A percentile compares a stretch with the other conserved stretches of the same genome.
Conservation (phyloP, 2,113 vertebrate species). For the Aspidoscelis tigris region DNA sequence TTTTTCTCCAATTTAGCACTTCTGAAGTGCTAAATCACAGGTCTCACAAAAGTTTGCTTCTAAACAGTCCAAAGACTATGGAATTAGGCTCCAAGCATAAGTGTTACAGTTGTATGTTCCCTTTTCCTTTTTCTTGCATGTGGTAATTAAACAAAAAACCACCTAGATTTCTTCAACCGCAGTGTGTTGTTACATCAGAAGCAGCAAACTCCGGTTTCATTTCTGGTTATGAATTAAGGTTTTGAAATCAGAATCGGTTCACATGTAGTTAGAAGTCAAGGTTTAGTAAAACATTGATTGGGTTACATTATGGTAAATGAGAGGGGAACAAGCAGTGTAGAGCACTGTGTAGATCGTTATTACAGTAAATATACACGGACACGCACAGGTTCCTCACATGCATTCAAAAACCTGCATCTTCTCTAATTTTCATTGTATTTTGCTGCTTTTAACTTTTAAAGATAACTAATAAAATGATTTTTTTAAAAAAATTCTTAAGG, state of each 20-base stretch:
- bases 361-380: background rate
- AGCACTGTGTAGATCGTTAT: background rate
- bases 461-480: background rate
- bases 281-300: background rate
- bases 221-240: background rate
- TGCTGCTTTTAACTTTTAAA: background rate
- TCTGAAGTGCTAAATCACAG: background rate
- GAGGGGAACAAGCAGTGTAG: background rate
- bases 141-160: background rate
- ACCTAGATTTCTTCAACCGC: too few relatives aligned
- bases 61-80: too few relatives aligned
- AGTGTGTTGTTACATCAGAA: background rate
- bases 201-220: background rate
- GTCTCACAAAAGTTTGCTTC: too few relatives aligned
- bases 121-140: background rate
- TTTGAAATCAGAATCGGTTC: background rate
- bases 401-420: background rate
- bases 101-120: background rate
- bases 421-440: background rate
- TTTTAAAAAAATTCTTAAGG: too few relatives aligned
- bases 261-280: background rate
- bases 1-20: background rate
- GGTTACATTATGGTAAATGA: background rate
- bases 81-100: background rate
- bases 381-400: rapidly evolving